Conservation (phyloP, 2,797 vertebrate genomes). For the Semotilus atromaculatus region DNA sequence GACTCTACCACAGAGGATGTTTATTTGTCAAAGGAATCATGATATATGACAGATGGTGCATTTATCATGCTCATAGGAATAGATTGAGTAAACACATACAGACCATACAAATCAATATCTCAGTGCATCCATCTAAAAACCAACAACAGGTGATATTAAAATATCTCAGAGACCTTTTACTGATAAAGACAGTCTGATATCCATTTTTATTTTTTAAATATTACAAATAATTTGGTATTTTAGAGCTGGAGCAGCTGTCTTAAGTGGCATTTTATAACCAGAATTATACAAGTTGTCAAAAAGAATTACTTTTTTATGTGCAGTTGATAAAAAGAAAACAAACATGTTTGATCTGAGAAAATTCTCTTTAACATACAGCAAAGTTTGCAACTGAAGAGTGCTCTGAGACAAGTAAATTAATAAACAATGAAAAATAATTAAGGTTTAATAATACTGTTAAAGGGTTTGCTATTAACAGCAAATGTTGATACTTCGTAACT, state of each 20-base stretch:
- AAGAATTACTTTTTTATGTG: background rate
- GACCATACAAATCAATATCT: background rate
- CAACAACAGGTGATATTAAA: conserved; percentile 1
- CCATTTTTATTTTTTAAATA: background rate
- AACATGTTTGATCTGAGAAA: background rate
- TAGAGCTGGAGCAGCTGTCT: background rate
- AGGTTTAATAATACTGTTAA: background rate
- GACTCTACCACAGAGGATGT: background rate
- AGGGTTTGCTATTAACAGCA: background rate
- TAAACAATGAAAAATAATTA: background rate
- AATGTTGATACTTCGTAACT: background rate
- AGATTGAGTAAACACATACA: conserved; percentile 13
- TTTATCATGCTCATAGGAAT: conserved; percentile 13
- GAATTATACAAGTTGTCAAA: background rate
- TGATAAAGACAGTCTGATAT: background rate
- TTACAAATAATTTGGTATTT: background rate
- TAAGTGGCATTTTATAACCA: background rate
- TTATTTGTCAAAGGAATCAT: conserved; percentile 10
- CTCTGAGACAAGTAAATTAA: background rate
- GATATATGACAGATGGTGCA: background rate
- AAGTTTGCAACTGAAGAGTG: background rate
- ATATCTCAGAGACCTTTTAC: background rate
- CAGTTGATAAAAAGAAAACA: background rate
- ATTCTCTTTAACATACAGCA: background rate
- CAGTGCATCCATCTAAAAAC: conserved; percentile 2